Percentiles rank a stretch among this genome's conserved stretches.
phyloP scores from a whole-genome alignment of 2,888 invertebrate species.

The Itoplectis maculator region DNA sequence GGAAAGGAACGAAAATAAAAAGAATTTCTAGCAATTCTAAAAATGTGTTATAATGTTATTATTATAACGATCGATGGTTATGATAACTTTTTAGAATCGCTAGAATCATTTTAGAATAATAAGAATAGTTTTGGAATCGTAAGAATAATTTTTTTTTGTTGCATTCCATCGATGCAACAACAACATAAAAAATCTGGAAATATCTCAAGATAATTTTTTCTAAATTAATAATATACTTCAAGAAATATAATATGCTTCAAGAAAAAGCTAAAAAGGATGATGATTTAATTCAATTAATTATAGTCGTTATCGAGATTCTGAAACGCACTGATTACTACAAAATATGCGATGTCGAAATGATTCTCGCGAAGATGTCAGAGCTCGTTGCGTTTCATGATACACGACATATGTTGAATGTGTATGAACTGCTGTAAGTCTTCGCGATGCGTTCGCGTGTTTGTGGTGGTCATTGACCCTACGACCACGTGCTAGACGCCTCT shows the following conservation, averaged over 20 bases:
- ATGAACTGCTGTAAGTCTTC: slow-evolving; percentile 23
- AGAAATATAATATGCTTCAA: no score
- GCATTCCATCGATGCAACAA: no score
- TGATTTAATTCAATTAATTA: not conserved
- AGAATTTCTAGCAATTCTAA: no score
- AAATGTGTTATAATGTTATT: no score
- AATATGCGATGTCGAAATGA: slow-evolving; percentile 21
- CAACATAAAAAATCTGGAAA: no score
- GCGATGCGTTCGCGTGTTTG: slow-evolving; percentile 32
- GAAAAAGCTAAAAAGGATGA: no score
- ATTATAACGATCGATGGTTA: no score
- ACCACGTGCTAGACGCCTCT: slow-evolving; percentile 58
- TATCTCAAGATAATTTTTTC: not conserved
- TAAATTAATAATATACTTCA: not conserved
- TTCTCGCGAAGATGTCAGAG: slow-evolving; percentile 15
- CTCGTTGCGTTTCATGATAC: slow-evolving; percentile 9
- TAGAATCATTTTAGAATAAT: no score
- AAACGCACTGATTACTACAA: not conserved
- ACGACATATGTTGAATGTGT: slow-evolving; percentile 13
- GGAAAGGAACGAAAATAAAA: no score
- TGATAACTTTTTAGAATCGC: no score
- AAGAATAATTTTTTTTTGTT: no score
- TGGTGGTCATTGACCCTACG: slow-evolving; percentile 58
- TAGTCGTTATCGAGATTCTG: not conserved
- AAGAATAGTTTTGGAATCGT: no score